Evolutionary conservation across 2,113 vertebrate species (phyloP).

Genomic region (Upupa epops): DNA sequence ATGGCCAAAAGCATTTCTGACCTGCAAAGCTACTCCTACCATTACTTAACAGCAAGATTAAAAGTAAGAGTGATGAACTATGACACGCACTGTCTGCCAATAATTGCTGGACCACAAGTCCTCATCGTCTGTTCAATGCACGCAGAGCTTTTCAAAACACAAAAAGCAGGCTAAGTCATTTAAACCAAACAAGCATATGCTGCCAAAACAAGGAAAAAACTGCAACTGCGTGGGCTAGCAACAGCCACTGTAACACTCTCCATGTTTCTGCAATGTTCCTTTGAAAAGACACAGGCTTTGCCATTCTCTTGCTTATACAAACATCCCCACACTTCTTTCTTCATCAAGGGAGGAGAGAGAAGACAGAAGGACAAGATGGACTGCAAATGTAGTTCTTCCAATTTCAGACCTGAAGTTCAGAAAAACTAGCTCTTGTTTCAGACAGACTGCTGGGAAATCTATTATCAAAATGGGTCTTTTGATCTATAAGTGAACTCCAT

Average conservation of each 20-base stretch:
- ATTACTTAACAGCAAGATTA: not conserved
- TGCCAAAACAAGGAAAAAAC: not conserved
- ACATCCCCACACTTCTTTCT: not conserved
- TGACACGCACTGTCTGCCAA: not conserved
- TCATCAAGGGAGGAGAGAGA: not conserved
- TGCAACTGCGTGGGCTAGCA: not conserved
- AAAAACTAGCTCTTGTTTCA: not conserved
- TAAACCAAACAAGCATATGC: not conserved
- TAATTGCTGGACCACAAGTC: not conserved
- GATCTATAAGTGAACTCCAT: not conserved
- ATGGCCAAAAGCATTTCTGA: not conserved
- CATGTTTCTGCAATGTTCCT: not conserved
- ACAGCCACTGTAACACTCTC: not conserved
- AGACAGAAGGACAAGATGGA: not conserved
- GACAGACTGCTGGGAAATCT: not conserved
- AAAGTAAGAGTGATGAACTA: not conserved
- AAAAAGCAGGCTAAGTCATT: not conserved
- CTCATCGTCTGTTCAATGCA: not conserved
- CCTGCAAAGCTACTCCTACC: not conserved
- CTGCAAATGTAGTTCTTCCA: not conserved
- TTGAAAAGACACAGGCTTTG: not conserved
- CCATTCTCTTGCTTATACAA: not conserved
- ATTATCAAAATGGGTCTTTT: not conserved
- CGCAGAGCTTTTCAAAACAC: not conserved
- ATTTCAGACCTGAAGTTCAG: not conserved